Percentiles rank a stretch among this genome's conserved stretches.
Conservation (phyloP, 53 echinoderm and acorn worm genomes). For the Hippasteria phrygiana region DNA sequence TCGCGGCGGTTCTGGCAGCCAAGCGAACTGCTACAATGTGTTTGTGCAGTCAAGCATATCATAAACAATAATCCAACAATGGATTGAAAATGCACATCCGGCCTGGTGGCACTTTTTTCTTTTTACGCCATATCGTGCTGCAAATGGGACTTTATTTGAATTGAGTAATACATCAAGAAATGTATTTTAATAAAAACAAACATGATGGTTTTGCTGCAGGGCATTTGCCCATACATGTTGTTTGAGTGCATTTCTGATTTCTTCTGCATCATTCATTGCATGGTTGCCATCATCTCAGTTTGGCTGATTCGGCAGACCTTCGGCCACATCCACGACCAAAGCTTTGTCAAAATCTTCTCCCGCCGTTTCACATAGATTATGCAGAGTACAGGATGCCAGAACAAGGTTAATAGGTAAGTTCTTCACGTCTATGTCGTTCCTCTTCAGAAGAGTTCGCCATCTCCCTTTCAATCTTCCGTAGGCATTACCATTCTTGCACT, state of each 20-base stretch:
- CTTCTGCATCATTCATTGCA: conserved; percentile 6
- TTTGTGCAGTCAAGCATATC: no score
- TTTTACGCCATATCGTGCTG: no score
- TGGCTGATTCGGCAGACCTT: no score
- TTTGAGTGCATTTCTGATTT: neutral
- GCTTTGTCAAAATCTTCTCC: neutral
- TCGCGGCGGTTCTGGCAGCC: no score
- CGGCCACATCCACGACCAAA: neutral
- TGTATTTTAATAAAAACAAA: neutral
- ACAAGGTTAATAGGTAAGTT: conserved; percentile 60
- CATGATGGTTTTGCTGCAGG: neutral
- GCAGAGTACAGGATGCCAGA: conserved; percentile 67
- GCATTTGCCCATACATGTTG: neutral
- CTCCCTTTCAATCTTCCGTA: conserved; percentile 81
- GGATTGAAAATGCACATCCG: no score
- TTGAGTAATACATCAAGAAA: no score
- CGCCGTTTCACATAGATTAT: conserved; percentile 69
- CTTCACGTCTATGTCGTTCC: conserved; percentile 66
- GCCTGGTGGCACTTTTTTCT: no score
- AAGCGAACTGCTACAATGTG: no score
- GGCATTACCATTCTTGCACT: conserved; percentile 75
- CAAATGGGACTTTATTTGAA: no score
- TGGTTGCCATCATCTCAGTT: neutral
- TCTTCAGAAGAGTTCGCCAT: conserved; percentile 72
- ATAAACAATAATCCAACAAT: no score